A percentile compares a stretch with the other conserved stretches of the same genome.
These are phyloP conservation scores for Typhlomys cinereus DNA, from an alignment of 2,113 vertebrate genomes.

Conservation along the genomic window DNA sequence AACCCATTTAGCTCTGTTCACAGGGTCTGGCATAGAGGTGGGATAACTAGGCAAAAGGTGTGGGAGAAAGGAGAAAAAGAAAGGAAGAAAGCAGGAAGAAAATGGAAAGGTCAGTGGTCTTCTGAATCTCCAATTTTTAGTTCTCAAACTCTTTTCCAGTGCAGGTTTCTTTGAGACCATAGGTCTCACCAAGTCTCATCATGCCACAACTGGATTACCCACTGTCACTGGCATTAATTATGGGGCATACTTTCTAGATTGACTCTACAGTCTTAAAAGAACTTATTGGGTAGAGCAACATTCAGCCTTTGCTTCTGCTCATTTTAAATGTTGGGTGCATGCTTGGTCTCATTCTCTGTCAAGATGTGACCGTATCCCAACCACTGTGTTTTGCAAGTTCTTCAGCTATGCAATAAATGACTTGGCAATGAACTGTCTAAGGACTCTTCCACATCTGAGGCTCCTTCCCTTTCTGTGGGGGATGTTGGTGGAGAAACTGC, in stretches of 20 bases:
- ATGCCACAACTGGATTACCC: not conserved
- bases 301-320: not conserved
- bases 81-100: not conserved
- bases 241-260: not conserved
- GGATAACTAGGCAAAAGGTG: not conserved
- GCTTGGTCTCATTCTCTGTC: not conserved
- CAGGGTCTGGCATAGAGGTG: not conserved
- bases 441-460: not conserved
- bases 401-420: not conserved
- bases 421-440: not conserved
- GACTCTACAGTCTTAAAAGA: not conserved
- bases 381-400: not conserved
- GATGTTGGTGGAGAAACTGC: not conserved
- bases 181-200: not conserved
- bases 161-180: not conserved
- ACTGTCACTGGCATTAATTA: not conserved
- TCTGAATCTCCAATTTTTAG: not conserved
- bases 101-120: not conserved
- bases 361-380: not conserved
- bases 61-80: not conserved
- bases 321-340: not conserved
- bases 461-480: not conserved
- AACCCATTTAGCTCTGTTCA: not conserved
- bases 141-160: not conserved
- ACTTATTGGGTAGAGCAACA: not conserved